phyloP scores from a whole-genome alignment of 2,797 vertebrate species.

The Eidolon dupreanum region DNA sequence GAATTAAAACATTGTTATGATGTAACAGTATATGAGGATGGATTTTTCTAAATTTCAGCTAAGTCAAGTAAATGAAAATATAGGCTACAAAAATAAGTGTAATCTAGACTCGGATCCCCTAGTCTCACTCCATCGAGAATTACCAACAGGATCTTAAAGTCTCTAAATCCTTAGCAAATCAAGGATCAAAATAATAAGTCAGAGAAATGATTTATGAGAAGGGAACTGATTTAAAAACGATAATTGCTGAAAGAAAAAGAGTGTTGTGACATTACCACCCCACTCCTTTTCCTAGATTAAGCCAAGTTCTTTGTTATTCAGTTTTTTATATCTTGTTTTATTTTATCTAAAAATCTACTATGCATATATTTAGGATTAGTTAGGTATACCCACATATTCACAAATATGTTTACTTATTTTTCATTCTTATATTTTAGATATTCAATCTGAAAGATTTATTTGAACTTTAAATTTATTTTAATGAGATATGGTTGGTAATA shows the following conservation, averaged over 20 bases:
- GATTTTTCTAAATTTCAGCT: background rate
- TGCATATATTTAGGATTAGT: background rate
- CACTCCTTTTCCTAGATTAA: background rate
- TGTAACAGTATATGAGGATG: background rate
- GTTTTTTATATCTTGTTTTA: background rate
- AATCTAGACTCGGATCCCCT: background rate
- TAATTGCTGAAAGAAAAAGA: background rate
- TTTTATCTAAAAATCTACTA: background rate
- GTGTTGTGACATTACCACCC: background rate
- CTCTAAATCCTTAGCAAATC: background rate
- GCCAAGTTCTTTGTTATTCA: background rate
- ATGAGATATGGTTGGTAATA: background rate
- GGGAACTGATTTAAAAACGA: background rate
- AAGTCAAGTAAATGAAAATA: background rate
- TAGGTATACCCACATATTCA: background rate
- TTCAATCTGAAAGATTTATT: background rate
- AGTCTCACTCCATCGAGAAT: background rate
- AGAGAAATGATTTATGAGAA: background rate
- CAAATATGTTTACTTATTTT: background rate
- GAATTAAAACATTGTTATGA: background rate
- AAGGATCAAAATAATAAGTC: background rate
- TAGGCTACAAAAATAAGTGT: background rate
- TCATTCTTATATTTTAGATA: background rate
- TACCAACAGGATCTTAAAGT: background rate
- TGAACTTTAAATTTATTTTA: slow-evolving; percentile 7